Percentiles rank a stretch among this genome's conserved stretches.
Conservation (phyloP, 2,797 vertebrate species). For the Cheracebus regulus region DNA sequence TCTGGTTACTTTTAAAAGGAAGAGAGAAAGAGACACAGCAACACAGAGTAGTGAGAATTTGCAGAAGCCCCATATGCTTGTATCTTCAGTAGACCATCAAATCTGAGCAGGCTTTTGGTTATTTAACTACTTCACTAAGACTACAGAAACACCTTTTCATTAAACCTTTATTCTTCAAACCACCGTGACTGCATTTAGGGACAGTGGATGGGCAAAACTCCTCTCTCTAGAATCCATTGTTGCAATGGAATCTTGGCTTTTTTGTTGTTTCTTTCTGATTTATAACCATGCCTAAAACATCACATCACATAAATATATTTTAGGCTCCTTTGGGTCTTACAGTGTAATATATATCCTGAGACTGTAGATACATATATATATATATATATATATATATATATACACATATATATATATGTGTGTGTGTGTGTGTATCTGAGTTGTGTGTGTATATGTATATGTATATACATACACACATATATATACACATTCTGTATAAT, state of each 20-base stretch:
- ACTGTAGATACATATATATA: background rate
- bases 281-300: slow-evolving; percentile 24
- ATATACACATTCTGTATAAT: background rate
- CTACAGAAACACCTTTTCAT: slow-evolving; percentile 34
- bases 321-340: slow-evolving; percentile 11
- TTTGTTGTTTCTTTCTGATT: slow-evolving; percentile 58
- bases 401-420: too few species aligned
- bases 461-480: background rate
- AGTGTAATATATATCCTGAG: background rate
- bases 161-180: slow-evolving; percentile 17
- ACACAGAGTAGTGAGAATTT: slow-evolving; percentile 60
- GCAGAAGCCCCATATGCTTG: slow-evolving; percentile 73
- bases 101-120: slow-evolving; percentile 64
- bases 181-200: background rate
- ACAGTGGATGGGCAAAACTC: background rate
- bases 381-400: background rate
- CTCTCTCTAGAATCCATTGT: background rate
- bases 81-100: slow-evolving; percentile 84
- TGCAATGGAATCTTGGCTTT: slow-evolving; percentile 33
- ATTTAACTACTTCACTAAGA: slow-evolving; percentile 49
- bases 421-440: background rate
- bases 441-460: too few species aligned
- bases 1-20: slow-evolving; percentile 46
- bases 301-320: slow-evolving; percentile 26
- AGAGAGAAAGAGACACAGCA: slow-evolving; percentile 52